These are phyloP conservation scores for Anas platyrhynchos DNA, from an alignment of 2,113 vertebrate species.

Conservation along the genomic window DNA sequence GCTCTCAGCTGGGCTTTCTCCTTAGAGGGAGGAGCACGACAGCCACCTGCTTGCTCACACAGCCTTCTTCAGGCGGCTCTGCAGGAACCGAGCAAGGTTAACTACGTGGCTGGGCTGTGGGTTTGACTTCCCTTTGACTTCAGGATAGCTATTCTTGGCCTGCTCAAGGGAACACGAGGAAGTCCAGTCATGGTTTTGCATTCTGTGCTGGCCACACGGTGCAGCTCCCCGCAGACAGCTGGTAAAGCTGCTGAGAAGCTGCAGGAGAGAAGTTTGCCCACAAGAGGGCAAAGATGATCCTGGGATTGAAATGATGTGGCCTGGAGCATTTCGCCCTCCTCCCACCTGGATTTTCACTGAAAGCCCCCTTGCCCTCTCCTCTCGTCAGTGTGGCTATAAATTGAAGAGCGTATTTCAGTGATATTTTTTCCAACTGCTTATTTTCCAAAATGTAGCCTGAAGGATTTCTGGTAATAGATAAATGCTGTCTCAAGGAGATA, in stretches of 20 bases:
- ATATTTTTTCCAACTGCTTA: background rate
- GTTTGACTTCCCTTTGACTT: background rate
- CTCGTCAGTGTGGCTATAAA: background rate
- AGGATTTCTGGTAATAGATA: background rate
- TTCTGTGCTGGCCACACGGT: background rate
- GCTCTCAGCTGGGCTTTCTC: background rate
- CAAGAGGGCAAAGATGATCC: slow-evolving; percentile 51
- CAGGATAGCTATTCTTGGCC: background rate
- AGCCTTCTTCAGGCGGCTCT: accelerated
- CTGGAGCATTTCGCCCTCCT: accelerated
- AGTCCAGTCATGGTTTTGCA: background rate
- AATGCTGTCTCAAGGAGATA: background rate
- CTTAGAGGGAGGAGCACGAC: accelerated
- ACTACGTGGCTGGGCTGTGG: background rate
- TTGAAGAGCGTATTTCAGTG: background rate
- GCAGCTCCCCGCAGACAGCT: background rate
- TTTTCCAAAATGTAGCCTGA: background rate
- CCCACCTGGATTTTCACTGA: background rate
- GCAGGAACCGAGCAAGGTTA: background rate
- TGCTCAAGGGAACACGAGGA: background rate
- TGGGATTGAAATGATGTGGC: background rate
- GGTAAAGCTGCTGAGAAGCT: background rate
- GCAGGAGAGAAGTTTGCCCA: slow-evolving; percentile 33
- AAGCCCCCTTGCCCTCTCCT: background rate
- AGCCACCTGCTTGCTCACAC: background rate